These are phyloP conservation scores for Moxostoma hubbsi DNA, from an alignment of 2,797 vertebrate species.

Conservation along the genomic window DNA sequence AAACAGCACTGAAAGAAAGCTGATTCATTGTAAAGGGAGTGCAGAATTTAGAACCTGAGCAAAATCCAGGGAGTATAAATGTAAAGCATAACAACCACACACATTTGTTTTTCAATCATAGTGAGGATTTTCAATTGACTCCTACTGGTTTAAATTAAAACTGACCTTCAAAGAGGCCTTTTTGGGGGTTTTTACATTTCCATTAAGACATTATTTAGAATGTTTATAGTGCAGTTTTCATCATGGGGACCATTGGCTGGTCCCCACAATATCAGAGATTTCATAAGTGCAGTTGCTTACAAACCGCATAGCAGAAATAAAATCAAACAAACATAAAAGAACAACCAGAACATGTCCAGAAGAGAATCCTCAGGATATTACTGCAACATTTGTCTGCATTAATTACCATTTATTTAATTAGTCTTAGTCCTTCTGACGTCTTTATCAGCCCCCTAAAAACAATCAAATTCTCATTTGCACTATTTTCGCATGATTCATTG, in stretches of 20 bases:
- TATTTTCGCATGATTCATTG: too few species aligned
- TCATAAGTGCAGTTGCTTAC: neutral
- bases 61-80: slow-evolving; percentile 6
- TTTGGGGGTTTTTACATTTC: neutral
- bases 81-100: neutral
- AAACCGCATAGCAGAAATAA: neutral
- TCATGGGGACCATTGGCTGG: too few species aligned
- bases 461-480: neutral
- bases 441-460: neutral
- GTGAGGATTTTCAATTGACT: neutral
- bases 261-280: too few species aligned
- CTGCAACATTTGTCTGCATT: neutral
- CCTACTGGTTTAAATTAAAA: neutral
- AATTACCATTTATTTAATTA: neutral
- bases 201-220: neutral
- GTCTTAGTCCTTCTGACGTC: neutral
- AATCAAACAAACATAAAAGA: neutral
- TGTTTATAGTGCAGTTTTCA: neutral
- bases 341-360: neutral
- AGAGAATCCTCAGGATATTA: neutral
- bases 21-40: neutral
- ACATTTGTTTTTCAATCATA: neutral
- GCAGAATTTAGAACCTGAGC: slow-evolving; percentile 8
- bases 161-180: neutral
- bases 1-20: slow-evolving; percentile 15